phyloP scores from a whole-genome alignment of 1,140 invertebrate genomes.

The Drosophila littoralis region DNA sequence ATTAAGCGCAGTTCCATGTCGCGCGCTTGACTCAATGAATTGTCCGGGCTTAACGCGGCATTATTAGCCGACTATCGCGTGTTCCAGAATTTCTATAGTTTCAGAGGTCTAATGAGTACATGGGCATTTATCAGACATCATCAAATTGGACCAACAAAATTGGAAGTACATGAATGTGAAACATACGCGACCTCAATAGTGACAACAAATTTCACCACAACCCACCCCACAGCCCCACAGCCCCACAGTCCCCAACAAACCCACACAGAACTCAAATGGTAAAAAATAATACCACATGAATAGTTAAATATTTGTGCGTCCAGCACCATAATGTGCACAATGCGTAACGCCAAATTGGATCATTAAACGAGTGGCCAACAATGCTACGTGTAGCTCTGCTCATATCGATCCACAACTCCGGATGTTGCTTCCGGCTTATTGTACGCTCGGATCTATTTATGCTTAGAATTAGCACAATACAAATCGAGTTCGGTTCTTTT shows the following conservation, averaged over 20 bases:
- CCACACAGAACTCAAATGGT: conserved; percentile 7
- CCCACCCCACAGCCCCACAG: background rate
- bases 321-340: conserved; percentile 75
- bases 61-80: conserved; percentile 58
- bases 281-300: conserved; percentile 43
- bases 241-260: too few relatives aligned
- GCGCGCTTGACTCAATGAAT: conserved; percentile 12
- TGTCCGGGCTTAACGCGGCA: conserved; percentile 39
- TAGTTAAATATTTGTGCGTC: conserved; percentile 51
- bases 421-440: conserved; percentile 83
- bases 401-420: conserved; percentile 81
- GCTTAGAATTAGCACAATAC: conserved; percentile 50
- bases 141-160: conserved; percentile 67
- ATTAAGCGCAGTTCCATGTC: conserved; percentile 49
- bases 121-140: conserved; percentile 44
- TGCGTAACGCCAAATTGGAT: conserved; percentile 83
- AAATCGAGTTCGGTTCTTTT: conserved; percentile 10
- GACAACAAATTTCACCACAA: conserved; percentile 46
- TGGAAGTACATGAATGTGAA: conserved; percentile 34
- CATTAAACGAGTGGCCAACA: conserved; percentile 73
- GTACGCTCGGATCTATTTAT: conserved; percentile 74
- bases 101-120: conserved; percentile 15
- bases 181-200: conserved; percentile 70
- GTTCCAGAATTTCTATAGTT: conserved; percentile 20
- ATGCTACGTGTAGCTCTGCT: conserved; percentile 67